These are phyloP conservation scores for Himalopsyche phryganea DNA, from an alignment of 1,140 invertebrate genomes.

Conservation along the genomic window DNA sequence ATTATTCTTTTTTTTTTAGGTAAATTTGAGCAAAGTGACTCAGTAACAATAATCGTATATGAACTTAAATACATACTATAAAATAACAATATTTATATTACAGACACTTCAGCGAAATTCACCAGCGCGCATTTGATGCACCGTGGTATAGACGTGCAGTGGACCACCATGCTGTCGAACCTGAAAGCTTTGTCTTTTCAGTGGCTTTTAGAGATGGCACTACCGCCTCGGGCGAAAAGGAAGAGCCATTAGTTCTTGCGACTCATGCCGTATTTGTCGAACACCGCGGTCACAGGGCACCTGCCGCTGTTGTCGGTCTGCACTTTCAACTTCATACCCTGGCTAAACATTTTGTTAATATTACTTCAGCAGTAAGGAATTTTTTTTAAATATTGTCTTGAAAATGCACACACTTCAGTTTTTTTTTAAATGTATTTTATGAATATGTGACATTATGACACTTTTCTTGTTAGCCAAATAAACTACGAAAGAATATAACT, in stretches of 20 bases:
- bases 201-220: constrained; percentile 73
- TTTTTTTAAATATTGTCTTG: neutral
- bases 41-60: too few species aligned
- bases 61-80: too few species aligned
- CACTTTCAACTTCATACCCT: constrained; percentile 79
- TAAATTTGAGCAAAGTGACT: too few species aligned
- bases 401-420: neutral
- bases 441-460: neutral
- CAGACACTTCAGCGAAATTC: constrained; percentile 78
- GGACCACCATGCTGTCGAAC: constrained; percentile 80
- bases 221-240: constrained; percentile 38
- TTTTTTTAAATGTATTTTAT: neutral
- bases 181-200: constrained; percentile 88
- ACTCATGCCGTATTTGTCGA: constrained; percentile 89
- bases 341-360: constrained; percentile 79
- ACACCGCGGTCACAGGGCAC: constrained; percentile 75
- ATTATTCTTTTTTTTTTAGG: too few species aligned
- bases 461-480: too few species aligned
- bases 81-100: too few species aligned
- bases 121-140: constrained; percentile 81
- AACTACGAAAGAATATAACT: too few species aligned
- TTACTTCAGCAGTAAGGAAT: constrained; percentile 71
- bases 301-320: constrained; percentile 85
- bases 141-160: constrained; percentile 91
- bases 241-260: constrained; percentile 71